phyloP scores from a whole-genome alignment of 92 coral and sea anemone species.

The Paragorgia papillata region DNA sequence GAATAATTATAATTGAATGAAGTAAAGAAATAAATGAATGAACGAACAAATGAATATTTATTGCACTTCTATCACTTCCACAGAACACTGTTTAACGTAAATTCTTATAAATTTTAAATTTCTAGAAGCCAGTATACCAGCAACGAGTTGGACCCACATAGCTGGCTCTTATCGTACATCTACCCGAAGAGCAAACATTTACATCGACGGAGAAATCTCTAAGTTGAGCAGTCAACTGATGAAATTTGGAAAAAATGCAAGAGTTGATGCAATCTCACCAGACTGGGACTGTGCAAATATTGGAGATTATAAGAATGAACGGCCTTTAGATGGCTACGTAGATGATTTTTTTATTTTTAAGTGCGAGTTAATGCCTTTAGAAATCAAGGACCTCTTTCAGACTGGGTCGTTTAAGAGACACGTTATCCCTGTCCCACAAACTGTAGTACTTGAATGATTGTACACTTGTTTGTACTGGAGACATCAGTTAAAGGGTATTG shows the following conservation, averaged over 20 bases:
- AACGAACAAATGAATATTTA: too few species aligned
- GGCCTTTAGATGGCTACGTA: conserved; percentile 71
- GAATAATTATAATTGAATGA: too few species aligned
- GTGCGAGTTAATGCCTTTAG: conserved; percentile 77
- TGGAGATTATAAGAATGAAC: conserved; percentile 65
- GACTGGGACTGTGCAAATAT: conserved; percentile 87
- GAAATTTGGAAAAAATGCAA: conserved; percentile 47
- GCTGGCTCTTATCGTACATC: conserved; percentile 77
- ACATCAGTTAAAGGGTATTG: too few species aligned
- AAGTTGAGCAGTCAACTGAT: conserved; percentile 33
- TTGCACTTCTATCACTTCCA: too few species aligned
- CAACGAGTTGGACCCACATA: conserved; percentile 76
- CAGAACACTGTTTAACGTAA: too few species aligned
- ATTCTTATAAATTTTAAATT: too few species aligned
- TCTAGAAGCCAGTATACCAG: conserved; percentile 63
- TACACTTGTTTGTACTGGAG: too few species aligned
- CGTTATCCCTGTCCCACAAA: conserved; percentile 67
- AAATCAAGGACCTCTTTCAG: conserved; percentile 76
- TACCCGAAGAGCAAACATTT: conserved; percentile 69
- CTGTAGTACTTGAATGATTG: background rate
- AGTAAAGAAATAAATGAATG: too few species aligned
- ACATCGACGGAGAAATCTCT: conserved; percentile 73
- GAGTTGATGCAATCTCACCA: conserved; percentile 33
- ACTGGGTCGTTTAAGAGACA: conserved; percentile 78
- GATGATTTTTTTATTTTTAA: conserved; percentile 94